phyloP scores from a whole-genome alignment of 1,140 invertebrate genomes.

The Acyrthosiphon pisum region DNA sequence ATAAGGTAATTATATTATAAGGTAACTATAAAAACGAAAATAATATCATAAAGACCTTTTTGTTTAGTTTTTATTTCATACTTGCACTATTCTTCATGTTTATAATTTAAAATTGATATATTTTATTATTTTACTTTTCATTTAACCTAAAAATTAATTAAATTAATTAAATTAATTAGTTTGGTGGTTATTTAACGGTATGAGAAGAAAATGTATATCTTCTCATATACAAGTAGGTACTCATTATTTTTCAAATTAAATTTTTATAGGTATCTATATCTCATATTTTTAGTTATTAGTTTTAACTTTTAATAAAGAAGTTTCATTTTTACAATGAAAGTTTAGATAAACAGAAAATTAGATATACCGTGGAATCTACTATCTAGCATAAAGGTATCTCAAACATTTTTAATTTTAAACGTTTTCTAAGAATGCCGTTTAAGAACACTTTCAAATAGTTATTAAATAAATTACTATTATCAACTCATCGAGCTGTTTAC shows the following conservation, averaged over 20 bases:
- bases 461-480: neutral
- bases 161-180: neutral
- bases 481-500: neutral
- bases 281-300: neutral
- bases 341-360: neutral
- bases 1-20: no score
- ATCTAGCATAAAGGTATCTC: neutral
- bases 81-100: no score
- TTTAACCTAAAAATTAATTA: neutral
- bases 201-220: neutral
- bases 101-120: neutral
- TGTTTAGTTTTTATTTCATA: no score
- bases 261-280: neutral
- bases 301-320: neutral
- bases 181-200: neutral
- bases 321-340: constrained; percentile 16
- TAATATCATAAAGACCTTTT: no score
- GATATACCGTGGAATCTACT: neutral
- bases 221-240: neutral
- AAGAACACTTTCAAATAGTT: constrained; percentile 28
- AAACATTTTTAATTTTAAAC: neutral
- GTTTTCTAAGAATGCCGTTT: neutral
- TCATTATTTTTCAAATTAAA: neutral
- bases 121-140: neutral
- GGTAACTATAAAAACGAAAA: no score